Evolutionary conservation across 2,888 invertebrate genomes (phyloP), one percentile per base, ranked within the genome.

Genomic region (Mesochorus sp.): DNA sequence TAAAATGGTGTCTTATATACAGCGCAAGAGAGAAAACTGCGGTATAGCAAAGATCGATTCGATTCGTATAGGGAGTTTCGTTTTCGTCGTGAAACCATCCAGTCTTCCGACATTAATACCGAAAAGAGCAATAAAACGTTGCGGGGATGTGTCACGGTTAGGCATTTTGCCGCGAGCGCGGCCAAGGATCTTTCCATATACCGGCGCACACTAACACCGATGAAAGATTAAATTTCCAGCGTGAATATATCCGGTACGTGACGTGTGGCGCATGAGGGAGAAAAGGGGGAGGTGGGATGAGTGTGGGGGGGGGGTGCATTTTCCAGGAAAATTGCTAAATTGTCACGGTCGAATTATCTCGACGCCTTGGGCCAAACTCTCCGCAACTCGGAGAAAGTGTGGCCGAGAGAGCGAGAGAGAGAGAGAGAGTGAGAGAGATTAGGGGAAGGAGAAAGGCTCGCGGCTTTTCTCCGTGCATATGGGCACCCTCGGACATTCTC

Each of bases 401-500:
- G 28, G 26, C 10, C 8, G 34, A 10, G 19, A 4, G 61, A 19
- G 26, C 14, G 24, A 10, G 47, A n/a, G 24, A 37, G 21, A 31
- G 70, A 62, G 71, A 37, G 42, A 59, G 76, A 70, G 72, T 55
- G 49, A 73, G 74, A 72, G 73, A 82, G 81, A 84, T 83, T 84
- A 76, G 83, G 75, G 74, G 81, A 83, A n/a, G n/a, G 83, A 37
- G 2, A 12, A 12, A 10, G n/a, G 8, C 37, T 1, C 62, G 47
- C 34, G 64, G 64, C 66, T 49, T 51, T 85, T 80, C 84, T 85
- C 49, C 74, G 53, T 68, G 78, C 85, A 84, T 82, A 83, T 83
- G 83, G 85, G 80, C 55, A 78, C 79, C 79, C 81, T 84, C 83
- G 85, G 86, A 85, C 85, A 85, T 83, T 83, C 81, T n/a, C n/a